phyloP scores from a whole-genome alignment of 2,888 invertebrate genomes.

The Odontocolon sp. region DNA sequence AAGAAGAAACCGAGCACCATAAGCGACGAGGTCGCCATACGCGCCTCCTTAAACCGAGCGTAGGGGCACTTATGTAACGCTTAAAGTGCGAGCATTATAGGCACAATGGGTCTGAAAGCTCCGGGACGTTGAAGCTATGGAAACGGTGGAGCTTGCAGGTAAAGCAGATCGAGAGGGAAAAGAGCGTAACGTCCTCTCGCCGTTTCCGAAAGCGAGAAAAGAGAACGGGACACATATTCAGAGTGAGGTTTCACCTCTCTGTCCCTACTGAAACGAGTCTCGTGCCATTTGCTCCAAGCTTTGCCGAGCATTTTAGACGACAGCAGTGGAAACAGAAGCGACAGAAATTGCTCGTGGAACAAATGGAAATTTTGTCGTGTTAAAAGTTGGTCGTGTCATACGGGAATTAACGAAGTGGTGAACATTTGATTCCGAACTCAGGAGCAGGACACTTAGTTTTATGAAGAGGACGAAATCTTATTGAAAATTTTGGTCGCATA shows the following conservation, averaged over 20 bases:
- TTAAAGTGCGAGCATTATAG: slow-evolving; percentile 69
- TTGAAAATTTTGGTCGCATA: too few species aligned
- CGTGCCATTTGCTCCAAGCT: slow-evolving; percentile 8
- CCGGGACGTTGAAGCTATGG: slow-evolving; percentile 13
- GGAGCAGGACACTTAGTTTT: too few species aligned
- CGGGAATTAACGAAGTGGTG: slow-evolving; percentile 6
- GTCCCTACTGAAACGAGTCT: not conserved
- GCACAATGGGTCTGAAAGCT: slow-evolving; percentile 67
- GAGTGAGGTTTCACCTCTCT: not conserved
- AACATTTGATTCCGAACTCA: too few species aligned
- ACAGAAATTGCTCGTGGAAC: not conserved
- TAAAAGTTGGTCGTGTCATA: not conserved
- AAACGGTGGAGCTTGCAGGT: slow-evolving; percentile 29
- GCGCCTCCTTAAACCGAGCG: slow-evolving; percentile 62
- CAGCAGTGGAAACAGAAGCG: not conserved
- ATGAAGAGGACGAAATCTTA: too few species aligned
- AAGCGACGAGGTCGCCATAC: slow-evolving; percentile 53
- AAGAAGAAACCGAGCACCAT: slow-evolving; percentile 25
- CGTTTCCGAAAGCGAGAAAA: slow-evolving; percentile 32
- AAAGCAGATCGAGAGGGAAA: slow-evolving; percentile 28
- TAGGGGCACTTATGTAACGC: slow-evolving; percentile 67
- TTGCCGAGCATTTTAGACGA: not conserved
- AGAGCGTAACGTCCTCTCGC: slow-evolving; percentile 15
- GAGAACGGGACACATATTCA: slow-evolving; percentile 9
- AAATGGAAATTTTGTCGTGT: slow-evolving; percentile 13